Evolutionary conservation across 2,797 vertebrate species (phyloP).

Genomic region (Gobionotothen gibberifrons): DNA sequence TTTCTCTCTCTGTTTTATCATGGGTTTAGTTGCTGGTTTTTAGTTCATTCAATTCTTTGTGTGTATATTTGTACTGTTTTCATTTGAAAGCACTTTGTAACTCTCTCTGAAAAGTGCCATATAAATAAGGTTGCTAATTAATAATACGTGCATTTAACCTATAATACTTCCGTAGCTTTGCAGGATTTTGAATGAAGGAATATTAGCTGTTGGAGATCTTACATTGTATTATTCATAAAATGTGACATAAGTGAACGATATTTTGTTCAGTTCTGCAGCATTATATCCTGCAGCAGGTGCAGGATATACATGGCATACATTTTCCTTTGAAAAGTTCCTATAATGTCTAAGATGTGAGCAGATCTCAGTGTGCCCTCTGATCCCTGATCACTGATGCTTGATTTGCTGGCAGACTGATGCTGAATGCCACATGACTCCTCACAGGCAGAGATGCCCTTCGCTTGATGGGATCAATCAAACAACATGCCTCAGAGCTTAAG

Average conservation of each 20-base stretch:
- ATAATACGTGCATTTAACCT: neutral
- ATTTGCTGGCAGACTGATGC: constrained; percentile 24
- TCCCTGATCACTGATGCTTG: constrained; percentile 29
- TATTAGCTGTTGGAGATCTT: neutral
- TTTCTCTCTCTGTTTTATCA: too few species aligned
- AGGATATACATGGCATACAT: neutral
- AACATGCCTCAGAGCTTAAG: constrained; percentile 44
- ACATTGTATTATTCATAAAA: neutral
- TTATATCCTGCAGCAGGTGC: constrained; percentile 2
- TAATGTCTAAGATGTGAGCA: constrained; percentile 7
- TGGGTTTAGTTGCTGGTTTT: too few species aligned
- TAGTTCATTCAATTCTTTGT: too few species aligned
- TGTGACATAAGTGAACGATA: neutral
- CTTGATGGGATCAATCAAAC: constrained; percentile 65
- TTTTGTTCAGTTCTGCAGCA: neutral
- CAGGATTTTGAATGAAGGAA: neutral
- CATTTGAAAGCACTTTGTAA: too few species aligned
- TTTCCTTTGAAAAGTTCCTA: neutral
- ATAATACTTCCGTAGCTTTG: neutral
- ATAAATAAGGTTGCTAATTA: too few species aligned
- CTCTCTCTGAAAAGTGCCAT: too few species aligned
- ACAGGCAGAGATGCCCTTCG: constrained; percentile 56
- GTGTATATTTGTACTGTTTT: too few species aligned
- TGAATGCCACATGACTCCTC: constrained; percentile 40
- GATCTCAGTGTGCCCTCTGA: constrained; percentile 6